Conservation (phyloP, 2,888 invertebrate genomes). For the Lasius fuliginosus region DNA sequence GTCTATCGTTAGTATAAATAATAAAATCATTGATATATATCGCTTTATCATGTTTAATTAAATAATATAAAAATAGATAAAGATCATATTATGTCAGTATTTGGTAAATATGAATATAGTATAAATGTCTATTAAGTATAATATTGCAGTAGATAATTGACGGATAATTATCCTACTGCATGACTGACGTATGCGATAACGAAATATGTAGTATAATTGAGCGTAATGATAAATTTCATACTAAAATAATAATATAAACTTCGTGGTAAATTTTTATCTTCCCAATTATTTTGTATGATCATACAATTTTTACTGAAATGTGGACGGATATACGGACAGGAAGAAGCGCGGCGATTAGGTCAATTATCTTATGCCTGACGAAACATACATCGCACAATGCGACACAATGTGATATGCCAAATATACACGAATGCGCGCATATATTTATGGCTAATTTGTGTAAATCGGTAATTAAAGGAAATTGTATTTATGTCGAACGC, state of each 20-base stretch:
- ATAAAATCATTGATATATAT: conserved; percentile 3
- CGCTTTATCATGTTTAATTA: not conserved
- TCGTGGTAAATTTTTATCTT: not conserved
- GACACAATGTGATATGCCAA: conserved; percentile 7
- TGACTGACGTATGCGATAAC: not conserved
- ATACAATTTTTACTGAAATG: conserved; percentile 17
- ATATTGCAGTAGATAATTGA: not conserved
- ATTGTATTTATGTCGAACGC: conserved; percentile 24
- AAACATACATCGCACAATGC: conserved; percentile 14
- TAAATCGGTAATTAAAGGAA: conserved; percentile 36
- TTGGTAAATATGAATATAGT: not conserved
- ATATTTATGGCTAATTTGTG: conserved; percentile 31
- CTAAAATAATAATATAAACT: not conserved
- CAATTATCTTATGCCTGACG: conserved; percentile 34
- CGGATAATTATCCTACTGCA: not conserved
- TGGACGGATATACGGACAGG: conserved; percentile 26
- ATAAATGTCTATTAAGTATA: not conserved
- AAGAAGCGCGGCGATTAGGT: conserved; percentile 35
- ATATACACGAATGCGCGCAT: conserved; percentile 10
- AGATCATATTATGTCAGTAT: not conserved
- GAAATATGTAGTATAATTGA: not conserved
- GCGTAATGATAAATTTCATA: not conserved
- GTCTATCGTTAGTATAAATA: not conserved
- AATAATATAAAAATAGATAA: not conserved
- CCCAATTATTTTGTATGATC: conserved; percentile 7